phyloP scores from a whole-genome alignment of 2,888 invertebrate species.

The Junonia oenone region DNA sequence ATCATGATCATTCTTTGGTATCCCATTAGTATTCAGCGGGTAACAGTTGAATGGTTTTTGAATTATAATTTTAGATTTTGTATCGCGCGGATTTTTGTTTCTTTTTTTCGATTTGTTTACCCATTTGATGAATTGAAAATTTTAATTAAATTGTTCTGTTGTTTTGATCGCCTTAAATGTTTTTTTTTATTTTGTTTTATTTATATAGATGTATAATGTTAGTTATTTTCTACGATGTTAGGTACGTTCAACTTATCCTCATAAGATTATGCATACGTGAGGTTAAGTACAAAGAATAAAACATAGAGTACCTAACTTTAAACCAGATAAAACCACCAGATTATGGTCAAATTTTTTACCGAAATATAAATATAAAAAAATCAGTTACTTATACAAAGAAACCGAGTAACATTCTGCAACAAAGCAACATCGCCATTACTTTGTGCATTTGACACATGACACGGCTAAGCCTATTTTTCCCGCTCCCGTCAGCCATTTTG shows the following conservation, averaged over 20 bases:
- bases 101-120: too few species aligned
- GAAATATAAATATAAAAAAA: too few species aligned
- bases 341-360: too few species aligned
- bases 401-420: neutral
- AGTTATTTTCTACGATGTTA: too few species aligned
- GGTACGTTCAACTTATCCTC: too few species aligned
- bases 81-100: neutral
- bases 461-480: slow-evolving; percentile 15
- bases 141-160: neutral
- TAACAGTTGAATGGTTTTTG: neutral
- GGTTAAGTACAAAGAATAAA: too few species aligned
- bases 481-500: slow-evolving; percentile 15
- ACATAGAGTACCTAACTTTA: too few species aligned
- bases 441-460: slow-evolving; percentile 8
- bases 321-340: too few species aligned
- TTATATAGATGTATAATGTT: too few species aligned
- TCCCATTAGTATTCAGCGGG: neutral
- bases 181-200: too few species aligned
- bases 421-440: neutral
- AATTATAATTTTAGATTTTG: neutral
- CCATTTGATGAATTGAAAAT: neutral
- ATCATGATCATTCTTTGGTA: slow-evolving; percentile 4
- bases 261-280: too few species aligned
- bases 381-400: neutral
- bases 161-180: too few species aligned